Base-by-base conservation (phyloP, 1,140 invertebrate genomes). In the Plectrocnemia conspersa region DNA sequence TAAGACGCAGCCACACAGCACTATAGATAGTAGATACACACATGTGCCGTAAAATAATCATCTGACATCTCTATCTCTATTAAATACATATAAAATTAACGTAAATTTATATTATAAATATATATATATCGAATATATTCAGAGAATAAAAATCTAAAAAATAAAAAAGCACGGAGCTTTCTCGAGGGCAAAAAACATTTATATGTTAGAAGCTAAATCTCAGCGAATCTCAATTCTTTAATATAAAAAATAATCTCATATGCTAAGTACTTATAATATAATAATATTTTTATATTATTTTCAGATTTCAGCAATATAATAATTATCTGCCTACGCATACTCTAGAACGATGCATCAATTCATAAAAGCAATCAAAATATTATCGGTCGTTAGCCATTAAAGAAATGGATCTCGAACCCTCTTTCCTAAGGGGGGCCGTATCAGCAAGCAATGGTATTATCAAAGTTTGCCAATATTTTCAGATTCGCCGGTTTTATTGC, bases 381-480 rank as follows among this genome's bases (percentile, higher is more conserved):
- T 60, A 57, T 57, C 54, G 45, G 59, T 54, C 54, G 57, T 61
- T 52, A 61, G 47, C 59, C 59, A 61, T 61, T 58, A 61, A 57
- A 54, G 32, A 32, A 58, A 61, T 61, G 59, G 52, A 53, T 61
- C 47, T 48, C 32, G 38, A 16, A 23, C 24, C 36, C 35, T 24
- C 19, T 52, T 55, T 9, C 45, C 24, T 7, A 45, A 32, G 27
- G 13, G 35, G 18, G 22, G 7, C 40, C 21, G 33, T 33, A 45
- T 24, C 32, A 42, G 19, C 7, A 50, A 50, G 48, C n/a, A n/a
- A 40, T 44, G 40, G 46, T 52, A 55, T 54, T 61, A 55, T 48
- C 52, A 16, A 61, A 61, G 52, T 58, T 61, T 40, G 3, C 47
- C 52, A 55, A 61, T 61, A 61, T 61, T 61, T 61, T 55, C 52